Percentiles rank a stretch among this genome's conserved stretches.
phyloP scores from a whole-genome alignment of 2,113 vertebrate species.

The Oryzias woworae region DNA sequence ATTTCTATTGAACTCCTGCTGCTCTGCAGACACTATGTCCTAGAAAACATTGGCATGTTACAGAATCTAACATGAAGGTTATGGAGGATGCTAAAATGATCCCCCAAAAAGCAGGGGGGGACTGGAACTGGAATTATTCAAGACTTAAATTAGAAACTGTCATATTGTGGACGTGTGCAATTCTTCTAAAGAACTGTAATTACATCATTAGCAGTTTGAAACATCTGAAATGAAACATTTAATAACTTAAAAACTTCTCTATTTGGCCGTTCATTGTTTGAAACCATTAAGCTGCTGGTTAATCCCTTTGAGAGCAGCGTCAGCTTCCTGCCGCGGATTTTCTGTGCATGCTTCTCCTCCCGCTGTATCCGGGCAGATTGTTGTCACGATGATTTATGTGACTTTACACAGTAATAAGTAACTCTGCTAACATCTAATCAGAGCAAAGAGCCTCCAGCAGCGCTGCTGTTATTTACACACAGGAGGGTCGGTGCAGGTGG shows the following conservation, averaged over 20 bases:
- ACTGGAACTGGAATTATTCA: not conserved
- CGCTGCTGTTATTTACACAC: not conserved
- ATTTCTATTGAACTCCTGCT: too few relatives aligned
- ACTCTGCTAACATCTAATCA: not conserved
- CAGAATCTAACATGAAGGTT: constrained; percentile 27
- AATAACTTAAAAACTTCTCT: too few relatives aligned
- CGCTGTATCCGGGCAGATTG: not conserved
- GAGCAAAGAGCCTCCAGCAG: not conserved
- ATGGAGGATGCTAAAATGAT: constrained; percentile 56
- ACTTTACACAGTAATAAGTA: not conserved
- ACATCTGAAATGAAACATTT: too few relatives aligned
- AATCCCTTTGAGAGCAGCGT: too few relatives aligned
- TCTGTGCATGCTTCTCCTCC: too few relatives aligned
- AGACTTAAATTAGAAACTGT: not conserved
- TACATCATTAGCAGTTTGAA: not conserved
- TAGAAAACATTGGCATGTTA: constrained; percentile 15
- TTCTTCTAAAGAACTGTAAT: not conserved
- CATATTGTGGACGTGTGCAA: not conserved
- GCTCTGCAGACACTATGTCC: too few relatives aligned
- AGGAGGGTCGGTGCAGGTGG: not conserved
- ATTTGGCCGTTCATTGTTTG: too few relatives aligned
- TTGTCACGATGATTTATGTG: not conserved
- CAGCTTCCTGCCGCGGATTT: too few relatives aligned
- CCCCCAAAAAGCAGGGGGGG: constrained; percentile 41
- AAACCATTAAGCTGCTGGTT: too few relatives aligned